These are phyloP conservation scores for Galaxias olidus DNA, from an alignment of 2,797 vertebrate genomes.

Conservation along the genomic window DNA sequence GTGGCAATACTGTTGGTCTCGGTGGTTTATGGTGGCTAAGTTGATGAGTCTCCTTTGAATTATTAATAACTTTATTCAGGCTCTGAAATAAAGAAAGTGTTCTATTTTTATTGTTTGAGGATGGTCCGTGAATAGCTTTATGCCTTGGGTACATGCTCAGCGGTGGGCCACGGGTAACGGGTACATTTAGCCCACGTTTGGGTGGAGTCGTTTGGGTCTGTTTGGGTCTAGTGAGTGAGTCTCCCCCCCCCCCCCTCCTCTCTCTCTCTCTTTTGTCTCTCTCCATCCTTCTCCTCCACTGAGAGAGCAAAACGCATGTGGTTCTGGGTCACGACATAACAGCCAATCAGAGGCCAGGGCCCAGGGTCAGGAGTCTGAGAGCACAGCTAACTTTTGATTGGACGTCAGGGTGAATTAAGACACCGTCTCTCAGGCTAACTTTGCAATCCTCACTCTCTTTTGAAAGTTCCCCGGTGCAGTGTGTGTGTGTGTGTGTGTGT, in stretches of 20 bases:
- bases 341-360: constrained; percentile 36
- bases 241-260: too few species aligned
- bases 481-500: neutral
- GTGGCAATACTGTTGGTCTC: constrained; percentile 3
- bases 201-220: too few species aligned
- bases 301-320: constrained; percentile 49
- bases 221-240: too few species aligned
- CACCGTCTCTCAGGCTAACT: constrained; percentile 23
- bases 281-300: constrained; percentile 29
- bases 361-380: constrained; percentile 48
- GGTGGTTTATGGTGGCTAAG: neutral
- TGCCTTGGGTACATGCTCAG: constrained; percentile 31
- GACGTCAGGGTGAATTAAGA: constrained; percentile 59
- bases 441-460: constrained; percentile 29
- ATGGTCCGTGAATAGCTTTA: constrained; percentile 28
- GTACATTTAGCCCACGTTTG: constrained; percentile 56
- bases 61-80: constrained; percentile 49
- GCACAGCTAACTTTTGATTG: constrained; percentile 59
- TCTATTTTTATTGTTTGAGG: constrained; percentile 63
- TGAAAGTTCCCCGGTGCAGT: neutral
- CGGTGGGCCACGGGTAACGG: constrained; percentile 36
- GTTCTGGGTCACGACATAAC: constrained; percentile 35
- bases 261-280: too few species aligned
- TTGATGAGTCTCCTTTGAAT: constrained; percentile 39
- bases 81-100: constrained; percentile 44